Evolutionary conservation across 35 echinoderm and acorn worm species (phyloP).

Genomic region (Acanthaster planci): DNA sequence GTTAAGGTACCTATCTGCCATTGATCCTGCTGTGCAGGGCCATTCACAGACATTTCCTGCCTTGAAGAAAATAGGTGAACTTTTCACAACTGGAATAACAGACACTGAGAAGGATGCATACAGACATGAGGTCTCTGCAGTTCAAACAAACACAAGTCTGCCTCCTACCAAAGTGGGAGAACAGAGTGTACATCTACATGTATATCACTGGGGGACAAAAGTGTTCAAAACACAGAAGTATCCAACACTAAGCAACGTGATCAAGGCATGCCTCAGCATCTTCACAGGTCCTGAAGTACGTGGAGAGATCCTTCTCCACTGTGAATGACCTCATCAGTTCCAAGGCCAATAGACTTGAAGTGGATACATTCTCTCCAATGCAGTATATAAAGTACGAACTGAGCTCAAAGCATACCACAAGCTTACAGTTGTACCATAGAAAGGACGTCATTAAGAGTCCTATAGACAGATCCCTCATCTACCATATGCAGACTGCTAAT

Average conservation of each 20-base stretch:
- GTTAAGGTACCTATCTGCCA: constrained; percentile 42
- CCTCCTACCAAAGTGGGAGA: constrained; percentile 28
- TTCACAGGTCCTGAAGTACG: constrained; percentile 61
- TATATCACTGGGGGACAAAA: constrained; percentile 56
- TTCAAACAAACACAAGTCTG: constrained; percentile 35
- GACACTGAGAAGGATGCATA: constrained; percentile 10
- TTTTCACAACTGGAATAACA: constrained; percentile 35
- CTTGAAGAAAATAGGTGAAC: constrained; percentile 45
- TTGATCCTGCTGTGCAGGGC: constrained; percentile 61
- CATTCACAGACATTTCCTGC: constrained; percentile 42
- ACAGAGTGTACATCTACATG: no score
- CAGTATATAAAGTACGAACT: constrained; percentile 61
- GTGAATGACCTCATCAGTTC: constrained; percentile 59
- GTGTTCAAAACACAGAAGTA: constrained; percentile 62
- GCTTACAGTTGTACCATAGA: constrained; percentile 30
- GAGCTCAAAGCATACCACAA: constrained; percentile 34
- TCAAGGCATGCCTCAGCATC: constrained; percentile 38
- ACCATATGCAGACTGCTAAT: constrained; percentile 10
- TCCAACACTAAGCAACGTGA: constrained; percentile 45
- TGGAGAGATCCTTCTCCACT: constrained; percentile 53
- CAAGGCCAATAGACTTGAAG: constrained; percentile 43
- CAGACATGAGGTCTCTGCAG: constrained; percentile 26
- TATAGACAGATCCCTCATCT: constrained; percentile 19
- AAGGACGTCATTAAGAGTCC: constrained; percentile 39
- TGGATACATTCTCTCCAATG: constrained; percentile 51